Evolutionary conservation across 2,113 vertebrate genomes (phyloP).

Genomic region (Noctilio leporinus): DNA sequence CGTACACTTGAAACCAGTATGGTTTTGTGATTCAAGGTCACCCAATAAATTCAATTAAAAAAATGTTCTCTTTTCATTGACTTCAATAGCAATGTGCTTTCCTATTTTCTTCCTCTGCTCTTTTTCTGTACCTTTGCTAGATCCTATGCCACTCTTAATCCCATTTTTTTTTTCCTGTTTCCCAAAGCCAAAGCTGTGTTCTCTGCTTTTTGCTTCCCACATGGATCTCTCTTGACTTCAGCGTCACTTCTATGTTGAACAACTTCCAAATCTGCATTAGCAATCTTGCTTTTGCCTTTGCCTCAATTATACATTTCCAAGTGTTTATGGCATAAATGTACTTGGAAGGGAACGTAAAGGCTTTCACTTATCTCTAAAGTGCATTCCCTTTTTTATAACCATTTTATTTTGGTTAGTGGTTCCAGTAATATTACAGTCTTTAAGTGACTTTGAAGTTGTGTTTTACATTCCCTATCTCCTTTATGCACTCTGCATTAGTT

Average conservation of each 20-base stretch:
- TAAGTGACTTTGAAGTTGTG: background rate
- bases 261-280: background rate
- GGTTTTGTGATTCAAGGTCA: background rate
- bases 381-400: background rate
- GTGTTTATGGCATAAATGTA: background rate
- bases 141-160: background rate
- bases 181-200: background rate
- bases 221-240: background rate
- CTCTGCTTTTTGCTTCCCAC: background rate
- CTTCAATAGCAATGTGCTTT: background rate
- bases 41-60: background rate
- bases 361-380: background rate
- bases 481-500: background rate
- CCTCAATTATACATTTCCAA: background rate
- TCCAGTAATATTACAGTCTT: background rate
- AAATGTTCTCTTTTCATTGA: background rate
- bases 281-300: background rate
- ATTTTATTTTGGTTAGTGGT: background rate
- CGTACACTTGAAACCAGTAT: background rate
- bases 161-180: background rate
- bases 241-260: background rate
- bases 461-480: background rate
- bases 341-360: background rate
- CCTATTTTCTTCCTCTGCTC: background rate
- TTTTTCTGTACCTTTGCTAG: background rate